Conservation (phyloP, 35 echinoderm and acorn worm species). For the Strongylocentrotus purpuratus region DNA sequence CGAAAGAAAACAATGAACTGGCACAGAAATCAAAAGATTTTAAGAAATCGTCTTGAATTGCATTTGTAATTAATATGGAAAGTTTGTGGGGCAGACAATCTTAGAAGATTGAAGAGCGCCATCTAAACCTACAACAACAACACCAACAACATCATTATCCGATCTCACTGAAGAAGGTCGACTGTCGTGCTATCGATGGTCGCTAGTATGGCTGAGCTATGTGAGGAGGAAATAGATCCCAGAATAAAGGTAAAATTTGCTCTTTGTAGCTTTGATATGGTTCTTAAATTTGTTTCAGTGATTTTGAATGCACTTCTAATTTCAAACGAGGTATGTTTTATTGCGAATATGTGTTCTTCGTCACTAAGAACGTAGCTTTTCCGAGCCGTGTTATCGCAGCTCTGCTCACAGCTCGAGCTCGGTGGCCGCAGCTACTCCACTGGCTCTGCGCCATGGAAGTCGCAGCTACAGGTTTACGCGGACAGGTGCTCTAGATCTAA, state of each 20-base stretch:
- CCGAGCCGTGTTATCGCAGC: background rate
- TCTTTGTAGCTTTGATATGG: background rate
- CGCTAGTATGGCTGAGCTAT: constrained; percentile 22
- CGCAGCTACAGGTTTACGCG: too few species aligned
- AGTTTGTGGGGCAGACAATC: too few species aligned
- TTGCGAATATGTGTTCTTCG: background rate
- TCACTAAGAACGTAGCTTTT: background rate
- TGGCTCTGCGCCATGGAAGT: too few species aligned
- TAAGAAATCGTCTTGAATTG: too few species aligned
- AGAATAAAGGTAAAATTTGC: constrained; percentile 24
- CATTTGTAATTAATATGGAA: too few species aligned
- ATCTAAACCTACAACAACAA: too few species aligned
- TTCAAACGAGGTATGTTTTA: background rate
- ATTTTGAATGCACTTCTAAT: background rate
- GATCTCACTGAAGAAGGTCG: too few species aligned
- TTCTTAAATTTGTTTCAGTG: background rate
- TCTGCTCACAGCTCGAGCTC: background rate
- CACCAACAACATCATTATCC: too few species aligned
- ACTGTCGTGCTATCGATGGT: background rate
- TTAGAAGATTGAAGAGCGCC: too few species aligned
- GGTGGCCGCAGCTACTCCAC: background rate
- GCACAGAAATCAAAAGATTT: too few species aligned
- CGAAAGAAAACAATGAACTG: too few species aligned
- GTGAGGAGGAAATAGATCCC: constrained; percentile 30
- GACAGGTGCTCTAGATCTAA: too few species aligned